Evolutionary conservation across 2,888 invertebrate species (phyloP).

Genomic region (Spilarctia lutea): DNA sequence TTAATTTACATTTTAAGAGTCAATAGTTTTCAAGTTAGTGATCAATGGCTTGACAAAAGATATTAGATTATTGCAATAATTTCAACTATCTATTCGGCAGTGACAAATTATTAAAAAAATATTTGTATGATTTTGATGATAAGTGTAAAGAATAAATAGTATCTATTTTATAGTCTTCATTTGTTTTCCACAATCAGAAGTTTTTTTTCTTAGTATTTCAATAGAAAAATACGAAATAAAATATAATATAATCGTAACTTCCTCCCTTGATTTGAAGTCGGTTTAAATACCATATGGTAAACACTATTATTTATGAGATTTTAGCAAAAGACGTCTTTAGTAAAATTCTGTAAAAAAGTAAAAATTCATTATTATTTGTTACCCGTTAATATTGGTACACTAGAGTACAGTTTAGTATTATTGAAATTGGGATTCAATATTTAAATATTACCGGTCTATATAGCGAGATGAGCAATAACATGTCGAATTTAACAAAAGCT

Average conservation of each 20-base stretch:
- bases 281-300: neutral
- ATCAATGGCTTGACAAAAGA: constrained; percentile 36
- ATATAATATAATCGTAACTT: neutral
- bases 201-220: too few species aligned
- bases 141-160: neutral
- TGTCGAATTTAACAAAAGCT: constrained; percentile 22
- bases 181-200: too few species aligned
- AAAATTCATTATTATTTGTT: neutral
- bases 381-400: neutral
- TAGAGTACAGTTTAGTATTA: neutral
- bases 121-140: constrained; percentile 26
- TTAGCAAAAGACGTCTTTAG: too few species aligned
- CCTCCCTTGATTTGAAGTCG: too few species aligned
- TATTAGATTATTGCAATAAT: constrained; percentile 31
- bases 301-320: too few species aligned
- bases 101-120: constrained; percentile 26
- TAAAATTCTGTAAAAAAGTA: too few species aligned
- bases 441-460: neutral
- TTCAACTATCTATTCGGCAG: constrained; percentile 16
- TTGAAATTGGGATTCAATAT: neutral
- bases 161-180: too few species aligned
- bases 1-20: constrained; percentile 56
- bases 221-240: neutral
- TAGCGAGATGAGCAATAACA: constrained; percentile 25
- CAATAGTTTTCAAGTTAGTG: constrained; percentile 36